Conservation (phyloP, 2,888 invertebrate genomes). For the Dicyrtoma fusca region DNA sequence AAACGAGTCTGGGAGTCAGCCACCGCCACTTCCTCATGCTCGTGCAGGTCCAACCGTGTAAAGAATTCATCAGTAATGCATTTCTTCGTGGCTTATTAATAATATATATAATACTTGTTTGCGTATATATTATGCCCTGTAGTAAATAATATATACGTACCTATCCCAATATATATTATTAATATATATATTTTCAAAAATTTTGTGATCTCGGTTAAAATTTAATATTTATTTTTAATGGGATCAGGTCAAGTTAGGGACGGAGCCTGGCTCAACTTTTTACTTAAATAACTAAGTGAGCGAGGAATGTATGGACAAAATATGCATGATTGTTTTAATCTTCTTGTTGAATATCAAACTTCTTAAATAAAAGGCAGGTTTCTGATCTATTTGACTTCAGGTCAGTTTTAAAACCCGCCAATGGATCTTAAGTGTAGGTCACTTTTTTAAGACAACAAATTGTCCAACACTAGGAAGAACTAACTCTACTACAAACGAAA, state of each 20-base stretch:
- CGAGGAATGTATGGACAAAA: slow-evolving; percentile 9
- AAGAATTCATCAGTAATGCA: slow-evolving; percentile 32
- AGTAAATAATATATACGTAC: slow-evolving; percentile 27
- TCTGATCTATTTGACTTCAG: slow-evolving; percentile 12
- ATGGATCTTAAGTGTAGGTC: slow-evolving; percentile 13
- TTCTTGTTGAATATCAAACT: slow-evolving; percentile 22
- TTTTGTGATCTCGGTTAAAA: slow-evolving; percentile 41
- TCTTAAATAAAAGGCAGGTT: slow-evolving; percentile 10
- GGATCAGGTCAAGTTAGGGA: slow-evolving; percentile 34
- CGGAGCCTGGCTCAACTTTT: slow-evolving; percentile 28
- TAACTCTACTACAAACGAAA: slow-evolving; percentile 9
- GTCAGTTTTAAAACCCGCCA: slow-evolving; percentile 23
- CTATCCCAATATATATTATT: slow-evolving; percentile 31
- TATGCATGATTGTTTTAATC: slow-evolving; percentile 4
- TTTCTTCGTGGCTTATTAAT: slow-evolving; percentile 46
- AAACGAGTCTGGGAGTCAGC: slow-evolving; percentile 53
- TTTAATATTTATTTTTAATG: slow-evolving; percentile 41
- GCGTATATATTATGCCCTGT: slow-evolving; percentile 13
- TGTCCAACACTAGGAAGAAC: slow-evolving; percentile 19
- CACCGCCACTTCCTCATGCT: slow-evolving; percentile 51
- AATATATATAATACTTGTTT: slow-evolving; percentile 29
- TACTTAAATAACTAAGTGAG: slow-evolving; percentile 27
- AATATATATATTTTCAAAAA: slow-evolving; percentile 32
- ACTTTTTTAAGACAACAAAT: slow-evolving; percentile 30
- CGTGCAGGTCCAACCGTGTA: slow-evolving; percentile 40